These are phyloP conservation scores for Hemiscyllium ocellatum DNA, from an alignment of 2,113 vertebrate genomes.

Conservation along the genomic window DNA sequence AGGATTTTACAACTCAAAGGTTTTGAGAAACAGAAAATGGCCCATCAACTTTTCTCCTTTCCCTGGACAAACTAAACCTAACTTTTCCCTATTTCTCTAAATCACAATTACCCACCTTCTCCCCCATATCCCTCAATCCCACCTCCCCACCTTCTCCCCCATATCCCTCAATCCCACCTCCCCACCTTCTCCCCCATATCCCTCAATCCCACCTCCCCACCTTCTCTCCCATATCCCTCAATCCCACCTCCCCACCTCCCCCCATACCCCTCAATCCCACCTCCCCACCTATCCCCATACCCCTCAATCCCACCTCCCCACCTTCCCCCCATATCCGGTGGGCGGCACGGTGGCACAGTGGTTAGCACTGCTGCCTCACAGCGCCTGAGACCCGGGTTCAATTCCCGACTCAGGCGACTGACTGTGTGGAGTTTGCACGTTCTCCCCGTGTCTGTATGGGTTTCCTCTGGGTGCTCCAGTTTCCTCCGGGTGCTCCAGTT, in stretches of 20 bases:
- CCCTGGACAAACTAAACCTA: background rate
- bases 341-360: too few species aligned
- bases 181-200: background rate
- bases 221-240: background rate
- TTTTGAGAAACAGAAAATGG: background rate
- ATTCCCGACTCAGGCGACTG: too few species aligned
- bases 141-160: background rate
- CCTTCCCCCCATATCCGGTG: background rate
- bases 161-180: background rate
- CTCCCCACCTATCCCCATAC: background rate
- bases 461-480: too few species aligned
- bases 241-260: background rate
- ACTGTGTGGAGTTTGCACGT: too few species aligned
- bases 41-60: background rate
- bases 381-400: too few species aligned
- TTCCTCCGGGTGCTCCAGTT: too few species aligned
- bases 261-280: background rate
- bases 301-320: background rate
- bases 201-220: background rate
- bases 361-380: too few species aligned
- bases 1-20: background rate
- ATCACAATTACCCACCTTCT: background rate
- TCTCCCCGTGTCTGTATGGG: too few species aligned
- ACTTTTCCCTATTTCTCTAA: background rate
- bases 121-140: background rate